A percentile compares a stretch with the other conserved stretches of the same genome.
These are phyloP conservation scores for Argyresthia goedartella DNA, from an alignment of 2,888 invertebrate genomes.

Conservation along the genomic window DNA sequence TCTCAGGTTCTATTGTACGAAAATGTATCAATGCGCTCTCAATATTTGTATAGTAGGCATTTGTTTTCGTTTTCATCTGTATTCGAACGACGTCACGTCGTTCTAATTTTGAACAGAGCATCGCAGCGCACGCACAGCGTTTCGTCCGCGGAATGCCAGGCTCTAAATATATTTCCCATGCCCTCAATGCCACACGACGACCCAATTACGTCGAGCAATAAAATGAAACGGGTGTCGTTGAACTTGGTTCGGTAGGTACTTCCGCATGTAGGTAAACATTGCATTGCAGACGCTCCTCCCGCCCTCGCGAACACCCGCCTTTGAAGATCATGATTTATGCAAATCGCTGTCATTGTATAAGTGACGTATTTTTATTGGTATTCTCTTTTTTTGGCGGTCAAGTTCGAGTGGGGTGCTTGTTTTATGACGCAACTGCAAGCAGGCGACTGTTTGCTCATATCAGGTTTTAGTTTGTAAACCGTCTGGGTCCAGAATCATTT, in stretches of 20 bases:
- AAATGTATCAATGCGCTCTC: no score
- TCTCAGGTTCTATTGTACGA: no score
- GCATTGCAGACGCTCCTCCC: conserved; percentile 24
- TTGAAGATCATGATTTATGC: conserved; percentile 65
- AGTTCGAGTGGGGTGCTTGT: conserved; percentile 31
- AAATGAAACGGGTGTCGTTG: conserved; percentile 64
- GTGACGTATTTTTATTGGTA: conserved; percentile 58
- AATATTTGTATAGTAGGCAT: no score
- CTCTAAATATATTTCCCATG: conserved; percentile 42
- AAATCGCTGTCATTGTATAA: conserved; percentile 64
- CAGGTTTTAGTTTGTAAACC: no score
- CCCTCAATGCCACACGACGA: conserved; percentile 47
- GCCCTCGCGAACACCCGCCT: background rate
- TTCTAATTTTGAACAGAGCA: no score
- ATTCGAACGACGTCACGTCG: no score
- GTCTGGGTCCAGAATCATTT: no score
- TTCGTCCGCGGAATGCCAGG: conserved; percentile 17
- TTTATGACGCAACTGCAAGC: no score
- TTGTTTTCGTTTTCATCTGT: no score
- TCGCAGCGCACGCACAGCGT: conserved; percentile 13
- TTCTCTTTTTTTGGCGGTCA: conserved; percentile 60
- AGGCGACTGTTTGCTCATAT: no score
- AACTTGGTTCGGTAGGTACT: conserved; percentile 40
- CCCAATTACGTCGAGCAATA: conserved; percentile 63
- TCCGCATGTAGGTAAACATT: conserved; percentile 53